Evolutionary conservation across 2,113 vertebrate species (phyloP).

Genomic region (Conger conger): DNA sequence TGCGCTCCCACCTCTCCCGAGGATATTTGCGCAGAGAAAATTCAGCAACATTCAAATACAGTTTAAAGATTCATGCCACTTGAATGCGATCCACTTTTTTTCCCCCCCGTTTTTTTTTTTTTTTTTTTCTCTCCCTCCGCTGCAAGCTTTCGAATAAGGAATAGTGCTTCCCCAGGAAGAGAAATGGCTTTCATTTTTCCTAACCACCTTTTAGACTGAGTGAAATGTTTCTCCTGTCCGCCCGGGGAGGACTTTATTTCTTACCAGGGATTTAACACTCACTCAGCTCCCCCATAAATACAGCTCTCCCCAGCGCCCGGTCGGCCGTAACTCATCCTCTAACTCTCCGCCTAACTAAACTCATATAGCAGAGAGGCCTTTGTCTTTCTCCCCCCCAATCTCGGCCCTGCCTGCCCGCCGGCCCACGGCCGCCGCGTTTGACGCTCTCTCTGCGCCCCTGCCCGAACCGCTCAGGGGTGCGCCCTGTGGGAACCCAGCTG

Average conservation of each 20-base stretch:
- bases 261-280: slow-evolving; percentile 98
- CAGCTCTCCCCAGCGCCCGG: slow-evolving; percentile 82
- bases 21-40: slow-evolving; percentile 50
- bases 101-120: not conserved
- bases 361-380: slow-evolving; percentile 72
- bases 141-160: slow-evolving; percentile 73
- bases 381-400: slow-evolving; percentile 42
- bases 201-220: slow-evolving; percentile 96
- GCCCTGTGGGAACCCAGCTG: too few relatives aligned
- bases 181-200: slow-evolving; percentile 91
- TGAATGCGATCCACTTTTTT: slow-evolving; percentile 53
- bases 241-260: slow-evolving; percentile 98
- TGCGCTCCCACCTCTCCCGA: slow-evolving; percentile 47
- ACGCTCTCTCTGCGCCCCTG: not conserved
- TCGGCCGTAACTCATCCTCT: slow-evolving; percentile 84
- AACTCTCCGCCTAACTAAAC: slow-evolving; percentile 77
- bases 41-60: slow-evolving; percentile 56
- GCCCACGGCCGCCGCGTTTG: slow-evolving; percentile 7
- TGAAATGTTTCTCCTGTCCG: slow-evolving; percentile 98
- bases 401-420: slow-evolving; percentile 32
- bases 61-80: slow-evolving; percentile 61
- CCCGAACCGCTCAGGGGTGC: not conserved
- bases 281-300: slow-evolving; percentile 98
- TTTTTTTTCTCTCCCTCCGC: slow-evolving; percentile 5
- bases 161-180: slow-evolving; percentile 86